phyloP scores from a whole-genome alignment of 2,113 vertebrate species.

The Seriola aureovittata region DNA sequence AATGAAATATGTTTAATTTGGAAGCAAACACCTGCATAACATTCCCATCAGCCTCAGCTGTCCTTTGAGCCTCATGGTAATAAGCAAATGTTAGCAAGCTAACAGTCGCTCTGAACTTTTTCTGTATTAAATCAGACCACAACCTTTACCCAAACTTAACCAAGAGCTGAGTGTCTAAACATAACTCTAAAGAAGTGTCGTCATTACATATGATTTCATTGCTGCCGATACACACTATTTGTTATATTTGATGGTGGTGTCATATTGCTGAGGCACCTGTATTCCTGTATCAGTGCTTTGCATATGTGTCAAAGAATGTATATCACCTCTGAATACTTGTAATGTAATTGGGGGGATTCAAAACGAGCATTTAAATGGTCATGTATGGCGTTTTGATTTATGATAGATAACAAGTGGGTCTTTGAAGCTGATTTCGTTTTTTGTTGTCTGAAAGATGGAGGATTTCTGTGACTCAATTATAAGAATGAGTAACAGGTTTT shows the following conservation, averaged over 20 bases:
- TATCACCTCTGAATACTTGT: not conserved
- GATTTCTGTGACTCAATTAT: conserved; percentile 12
- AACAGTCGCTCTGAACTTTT: not conserved
- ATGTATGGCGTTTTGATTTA: not conserved
- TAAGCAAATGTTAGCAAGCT: not conserved
- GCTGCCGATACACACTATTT: not conserved
- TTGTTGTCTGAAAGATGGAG: not conserved
- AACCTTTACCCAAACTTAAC: no score
- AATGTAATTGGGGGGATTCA: not conserved
- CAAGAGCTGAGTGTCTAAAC: no score
- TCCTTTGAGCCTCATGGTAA: not conserved
- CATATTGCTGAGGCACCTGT: not conserved
- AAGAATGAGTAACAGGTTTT: conserved; percentile 40
- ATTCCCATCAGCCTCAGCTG: no score
- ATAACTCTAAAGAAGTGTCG: no score
- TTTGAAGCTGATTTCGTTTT: not conserved
- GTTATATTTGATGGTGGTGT: not conserved
- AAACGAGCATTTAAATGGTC: no score
- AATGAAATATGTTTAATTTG: not conserved
- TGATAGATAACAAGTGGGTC: not conserved
- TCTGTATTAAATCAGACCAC: no score
- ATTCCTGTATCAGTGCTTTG: not conserved
- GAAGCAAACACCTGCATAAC: no score
- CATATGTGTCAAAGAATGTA: not conserved
- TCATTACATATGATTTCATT: no score